Base-by-base conservation (phyloP, 2,888 invertebrate species). In the Spodoptera picta region DNA sequence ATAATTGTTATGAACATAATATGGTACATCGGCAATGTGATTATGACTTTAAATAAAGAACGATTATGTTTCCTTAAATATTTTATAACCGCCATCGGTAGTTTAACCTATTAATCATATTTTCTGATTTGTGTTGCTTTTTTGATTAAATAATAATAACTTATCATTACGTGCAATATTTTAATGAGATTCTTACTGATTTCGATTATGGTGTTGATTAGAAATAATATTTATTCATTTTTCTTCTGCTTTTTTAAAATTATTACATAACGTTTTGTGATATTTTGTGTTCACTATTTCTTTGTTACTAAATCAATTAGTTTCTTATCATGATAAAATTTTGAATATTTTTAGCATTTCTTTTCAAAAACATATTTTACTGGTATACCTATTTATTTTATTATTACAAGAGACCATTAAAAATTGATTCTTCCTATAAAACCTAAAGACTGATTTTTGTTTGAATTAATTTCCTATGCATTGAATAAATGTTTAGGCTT, bases 371-470 rank as follows among this genome's bases (percentile, higher is more conserved):
- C 31, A 19, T 36, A 36, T 36, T 36, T 36, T 36, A 36, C 27
- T 27, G 12, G n/a, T 43, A 50, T 43, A 24, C 11, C 4, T 31
- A 42, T 44, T 7, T 53, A 24, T 49, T 50, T 54, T 31, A 31
- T 45, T 14, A 53, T 62, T 54, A 55, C 3, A 58, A 58, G 0
- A 55, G 69, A 44, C 44, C 65, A 65, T 52, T 70, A 48, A 27
- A 58, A 63, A 61, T 68, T 36, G 52, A 79, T 74, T 80, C 84
- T 83, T 83, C 84, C 83, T 84, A 79, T 68, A 71, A 51, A 66
- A 79, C 71, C 73, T 69, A 80, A 85, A 85, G 85, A 85, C 85
- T 85, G 85, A 85, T 74, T 76, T 68, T 75, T 57, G 62, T 78
- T 79, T 79, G 59, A 68, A 70, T 71, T 77, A 71, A n/a, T 65